phyloP scores from a whole-genome alignment of 2,797 vertebrate genomes.

The Sphenopsis melanotis region DNA sequence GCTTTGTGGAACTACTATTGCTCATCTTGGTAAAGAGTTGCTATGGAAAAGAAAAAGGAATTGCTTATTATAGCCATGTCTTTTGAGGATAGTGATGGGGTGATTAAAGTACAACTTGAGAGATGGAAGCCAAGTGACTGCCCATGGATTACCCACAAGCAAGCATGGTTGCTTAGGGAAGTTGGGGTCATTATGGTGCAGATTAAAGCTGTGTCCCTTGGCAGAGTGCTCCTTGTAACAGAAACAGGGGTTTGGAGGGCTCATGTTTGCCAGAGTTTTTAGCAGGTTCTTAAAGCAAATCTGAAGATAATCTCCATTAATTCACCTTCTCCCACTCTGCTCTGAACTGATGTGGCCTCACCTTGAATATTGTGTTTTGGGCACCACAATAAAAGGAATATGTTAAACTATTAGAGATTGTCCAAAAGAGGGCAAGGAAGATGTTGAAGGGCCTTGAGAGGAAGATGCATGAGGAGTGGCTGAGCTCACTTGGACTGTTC shows the following conservation, averaged over 20 bases:
- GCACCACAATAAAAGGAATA: not conserved
- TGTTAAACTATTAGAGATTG: not conserved
- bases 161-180: not conserved
- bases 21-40: not conserved
- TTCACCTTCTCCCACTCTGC: not conserved
- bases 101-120: not conserved
- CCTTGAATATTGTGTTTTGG: not conserved
- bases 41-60: not conserved
- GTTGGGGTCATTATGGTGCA: not conserved
- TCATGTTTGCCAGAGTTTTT: not conserved
- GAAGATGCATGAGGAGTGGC: not conserved
- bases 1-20: not conserved
- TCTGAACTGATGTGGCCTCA: not conserved
- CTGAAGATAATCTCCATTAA: not conserved
- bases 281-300: not conserved
- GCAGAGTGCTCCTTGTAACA: not conserved
- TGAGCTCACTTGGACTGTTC: not conserved
- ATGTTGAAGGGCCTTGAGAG: not conserved
- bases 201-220: accelerated
- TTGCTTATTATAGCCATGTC: not conserved
- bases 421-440: no score
- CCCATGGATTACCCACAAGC: not conserved
- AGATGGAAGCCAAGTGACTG: not conserved
- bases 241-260: not conserved
- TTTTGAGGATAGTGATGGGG: not conserved